Evolutionary conservation across 1,140 invertebrate species (phyloP).

Genomic region (Tyrophagus putrescentiae): DNA sequence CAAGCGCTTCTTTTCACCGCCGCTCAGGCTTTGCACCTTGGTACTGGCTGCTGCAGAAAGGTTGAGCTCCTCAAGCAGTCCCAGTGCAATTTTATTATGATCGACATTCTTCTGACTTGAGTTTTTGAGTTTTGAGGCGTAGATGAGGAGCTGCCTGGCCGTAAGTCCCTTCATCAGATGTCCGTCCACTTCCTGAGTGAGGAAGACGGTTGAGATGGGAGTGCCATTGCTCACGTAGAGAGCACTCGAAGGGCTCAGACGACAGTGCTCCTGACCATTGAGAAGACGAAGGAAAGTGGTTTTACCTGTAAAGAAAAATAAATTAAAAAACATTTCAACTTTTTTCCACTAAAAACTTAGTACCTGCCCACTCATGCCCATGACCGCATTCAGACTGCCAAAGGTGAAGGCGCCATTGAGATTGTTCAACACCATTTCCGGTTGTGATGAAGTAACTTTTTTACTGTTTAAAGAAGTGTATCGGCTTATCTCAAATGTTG

Average conservation of each 20-base stretch:
- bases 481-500: too few species aligned
- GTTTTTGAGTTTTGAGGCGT: constrained; percentile 74
- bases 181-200: constrained; percentile 38
- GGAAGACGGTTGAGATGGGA: background rate
- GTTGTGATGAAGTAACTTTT: too few species aligned
- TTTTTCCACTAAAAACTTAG: too few species aligned
- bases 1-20: constrained; percentile 77
- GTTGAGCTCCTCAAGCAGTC: constrained; percentile 40
- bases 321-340: too few species aligned
- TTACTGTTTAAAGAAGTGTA: too few species aligned
- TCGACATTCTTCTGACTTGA: background rate
- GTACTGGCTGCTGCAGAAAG: constrained; percentile 48
- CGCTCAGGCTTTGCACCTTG: constrained; percentile 30
- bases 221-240: background rate
- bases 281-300: constrained; percentile 25
- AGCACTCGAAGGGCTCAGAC: background rate
- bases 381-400: constrained; percentile 10
- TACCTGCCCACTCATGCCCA: constrained; percentile 29
- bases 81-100: background rate
- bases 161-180: constrained; percentile 69
- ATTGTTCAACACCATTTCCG: background rate
- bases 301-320: constrained; percentile 29
- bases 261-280: background rate
- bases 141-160: constrained; percentile 71
- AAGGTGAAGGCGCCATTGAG: background rate